Conservation (phyloP, 35 echinoderm and acorn worm genomes). For the Stichopus chloronotus region DNA sequence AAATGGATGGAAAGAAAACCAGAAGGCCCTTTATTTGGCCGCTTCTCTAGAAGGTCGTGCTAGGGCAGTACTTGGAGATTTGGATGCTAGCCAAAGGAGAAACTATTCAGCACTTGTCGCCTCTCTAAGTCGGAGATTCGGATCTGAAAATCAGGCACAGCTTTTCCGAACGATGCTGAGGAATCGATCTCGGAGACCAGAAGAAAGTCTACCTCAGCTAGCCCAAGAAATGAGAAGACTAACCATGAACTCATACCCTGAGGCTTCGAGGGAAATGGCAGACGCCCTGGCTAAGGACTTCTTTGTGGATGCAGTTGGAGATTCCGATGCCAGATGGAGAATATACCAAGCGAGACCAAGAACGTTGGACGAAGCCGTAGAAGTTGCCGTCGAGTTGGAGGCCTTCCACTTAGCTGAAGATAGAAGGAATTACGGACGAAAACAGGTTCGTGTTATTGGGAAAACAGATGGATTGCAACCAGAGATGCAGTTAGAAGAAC, state of each 20-base stretch:
- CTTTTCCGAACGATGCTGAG: background rate
- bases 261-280: background rate
- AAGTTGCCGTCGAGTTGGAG: conserved; percentile 19
- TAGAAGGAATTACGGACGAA: background rate
- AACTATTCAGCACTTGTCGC: background rate
- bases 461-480: too few relatives aligned
- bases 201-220: conserved; percentile 2
- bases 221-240: background rate
- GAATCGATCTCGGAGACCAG: background rate
- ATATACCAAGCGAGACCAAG: conserved; percentile 23
- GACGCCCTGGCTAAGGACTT: background rate
- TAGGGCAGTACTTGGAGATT: too few relatives aligned
- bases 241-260: background rate
- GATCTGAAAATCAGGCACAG: conserved; percentile 17
- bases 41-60: too few relatives aligned
- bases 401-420: background rate
- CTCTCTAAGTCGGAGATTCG: background rate
- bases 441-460: too few relatives aligned
- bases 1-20: too few relatives aligned
- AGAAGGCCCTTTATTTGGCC: too few relatives aligned
- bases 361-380: conserved; percentile 3
- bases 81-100: background rate
- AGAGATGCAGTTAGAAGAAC: too few relatives aligned
- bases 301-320: conserved; percentile 18
- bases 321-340: background rate